Evolutionary conservation across 2,888 invertebrate genomes (phyloP).

Genomic region (Sminthurides aquaticus): DNA sequence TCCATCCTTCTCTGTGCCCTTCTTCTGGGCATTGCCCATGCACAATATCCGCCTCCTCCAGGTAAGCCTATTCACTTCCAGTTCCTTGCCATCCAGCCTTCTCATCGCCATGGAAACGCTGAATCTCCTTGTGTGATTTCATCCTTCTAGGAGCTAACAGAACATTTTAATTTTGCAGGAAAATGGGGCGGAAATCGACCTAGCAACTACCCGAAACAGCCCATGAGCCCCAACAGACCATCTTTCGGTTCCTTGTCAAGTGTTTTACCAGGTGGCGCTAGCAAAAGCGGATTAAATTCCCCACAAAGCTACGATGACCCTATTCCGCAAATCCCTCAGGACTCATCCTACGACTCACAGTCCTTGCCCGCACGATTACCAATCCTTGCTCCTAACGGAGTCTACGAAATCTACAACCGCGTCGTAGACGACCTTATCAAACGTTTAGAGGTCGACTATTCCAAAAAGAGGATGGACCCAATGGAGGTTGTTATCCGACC

Average conservation of each 20-base stretch:
- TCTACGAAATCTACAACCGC: slow-evolving; percentile 42
- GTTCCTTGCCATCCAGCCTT: no score
- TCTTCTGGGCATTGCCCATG: slow-evolving; percentile 29
- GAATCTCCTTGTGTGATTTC: no score
- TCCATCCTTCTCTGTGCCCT: slow-evolving; percentile 22
- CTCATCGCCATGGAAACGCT: no score
- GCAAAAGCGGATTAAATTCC: slow-evolving; percentile 5
- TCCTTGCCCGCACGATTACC: slow-evolving; percentile 40
- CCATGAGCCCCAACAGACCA: slow-evolving; percentile 16
- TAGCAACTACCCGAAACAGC: slow-evolving; percentile 18
- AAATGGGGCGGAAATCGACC: slow-evolving; percentile 11
- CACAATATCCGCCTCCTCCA: slow-evolving; percentile 35
- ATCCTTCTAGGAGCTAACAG: no score
- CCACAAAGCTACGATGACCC: slow-evolving; percentile 37
- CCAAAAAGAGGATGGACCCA: slow-evolving; percentile 38
- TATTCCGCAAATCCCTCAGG: slow-evolving; percentile 36
- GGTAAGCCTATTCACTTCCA: no score
- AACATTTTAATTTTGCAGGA: not conserved
- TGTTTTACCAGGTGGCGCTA: slow-evolving; percentile 13
- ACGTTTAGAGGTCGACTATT: slow-evolving; percentile 36
- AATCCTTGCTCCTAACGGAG: slow-evolving; percentile 42
- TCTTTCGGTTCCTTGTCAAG: slow-evolving; percentile 23
- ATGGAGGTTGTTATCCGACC: slow-evolving; percentile 42
- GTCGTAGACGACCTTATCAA: slow-evolving; percentile 42
- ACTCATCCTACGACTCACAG: slow-evolving; percentile 38